phyloP scores from a whole-genome alignment of 1,140 invertebrate species.

The Aricia agestis region DNA sequence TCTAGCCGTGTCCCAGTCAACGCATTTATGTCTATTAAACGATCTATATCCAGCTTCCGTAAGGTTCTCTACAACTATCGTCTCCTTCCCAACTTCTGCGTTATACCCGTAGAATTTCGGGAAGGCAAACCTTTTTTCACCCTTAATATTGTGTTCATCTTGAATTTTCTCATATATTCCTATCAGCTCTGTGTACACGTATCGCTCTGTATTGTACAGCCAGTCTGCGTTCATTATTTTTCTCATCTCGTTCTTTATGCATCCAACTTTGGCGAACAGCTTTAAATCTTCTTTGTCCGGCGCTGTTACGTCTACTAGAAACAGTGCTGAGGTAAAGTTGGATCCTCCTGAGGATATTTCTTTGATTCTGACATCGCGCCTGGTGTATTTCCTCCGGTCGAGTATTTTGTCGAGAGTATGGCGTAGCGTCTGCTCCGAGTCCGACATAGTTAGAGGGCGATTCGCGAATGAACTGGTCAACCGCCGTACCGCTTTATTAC shows the following conservation, averaged over 20 bases:
- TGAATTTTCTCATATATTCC: conserved; percentile 42
- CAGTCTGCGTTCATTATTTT: conserved; percentile 33
- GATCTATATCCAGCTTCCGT: conserved; percentile 35
- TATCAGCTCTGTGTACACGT: conserved; percentile 40
- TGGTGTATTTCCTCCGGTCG: conserved; percentile 28
- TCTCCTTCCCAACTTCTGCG: conserved; percentile 33
- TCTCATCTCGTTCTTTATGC: conserved; percentile 34
- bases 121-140: conserved; percentile 40
- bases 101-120: conserved; percentile 45
- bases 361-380: conserved; percentile 30
- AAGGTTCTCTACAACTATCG: conserved; percentile 50
- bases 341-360: conserved; percentile 37
- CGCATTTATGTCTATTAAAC: conserved; percentile 36
- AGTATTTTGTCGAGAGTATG: conserved; percentile 37
- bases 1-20: conserved; percentile 45
- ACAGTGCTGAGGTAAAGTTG: conserved; percentile 48
- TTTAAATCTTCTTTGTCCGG: conserved; percentile 37
- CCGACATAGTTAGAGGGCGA: conserved; percentile 33
- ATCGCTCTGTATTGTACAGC: conserved; percentile 44
- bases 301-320: conserved; percentile 28
- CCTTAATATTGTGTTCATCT: conserved; percentile 30
- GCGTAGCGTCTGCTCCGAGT: conserved; percentile 36
- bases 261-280: conserved; percentile 53
- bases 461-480: conserved; percentile 21
- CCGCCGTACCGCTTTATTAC: not conserved